Percentiles rank a stretch among this genome's conserved stretches.
Conservation (phyloP, 2,888 invertebrate genomes). For the Chrysomela aeneicollis region DNA sequence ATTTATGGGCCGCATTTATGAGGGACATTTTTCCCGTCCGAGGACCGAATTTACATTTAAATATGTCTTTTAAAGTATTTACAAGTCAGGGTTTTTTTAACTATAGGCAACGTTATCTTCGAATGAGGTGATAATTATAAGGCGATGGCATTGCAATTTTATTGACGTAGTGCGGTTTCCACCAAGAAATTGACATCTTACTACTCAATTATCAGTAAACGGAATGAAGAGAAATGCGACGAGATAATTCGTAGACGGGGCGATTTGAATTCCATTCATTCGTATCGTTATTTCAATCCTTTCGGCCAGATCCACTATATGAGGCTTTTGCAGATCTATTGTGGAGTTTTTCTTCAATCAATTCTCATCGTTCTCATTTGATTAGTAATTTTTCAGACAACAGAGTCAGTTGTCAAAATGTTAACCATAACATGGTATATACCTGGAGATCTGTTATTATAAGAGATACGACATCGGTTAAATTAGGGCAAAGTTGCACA, state of each 20-base stretch:
- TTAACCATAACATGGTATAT: too few relatives aligned
- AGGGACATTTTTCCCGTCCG: conserved; percentile 43
- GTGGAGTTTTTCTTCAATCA: too few relatives aligned
- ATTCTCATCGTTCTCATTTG: too few relatives aligned
- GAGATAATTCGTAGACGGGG: neutral
- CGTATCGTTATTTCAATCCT: too few relatives aligned
- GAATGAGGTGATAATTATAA: conserved; percentile 49
- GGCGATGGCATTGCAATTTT: conserved; percentile 34
- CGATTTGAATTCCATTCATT: neutral
- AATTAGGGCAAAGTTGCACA: too few relatives aligned
- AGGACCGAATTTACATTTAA: conserved; percentile 43
- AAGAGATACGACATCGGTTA: too few relatives aligned
- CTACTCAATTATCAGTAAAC: neutral
- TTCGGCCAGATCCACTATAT: too few relatives aligned
- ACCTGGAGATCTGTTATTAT: too few relatives aligned
- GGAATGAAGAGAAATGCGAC: neutral
- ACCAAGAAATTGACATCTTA: conserved; percentile 10
- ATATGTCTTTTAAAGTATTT: conserved; percentile 49
- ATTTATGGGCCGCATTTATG: conserved; percentile 54
- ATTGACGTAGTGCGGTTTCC: conserved; percentile 21
- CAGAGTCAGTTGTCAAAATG: too few relatives aligned
- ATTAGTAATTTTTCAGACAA: too few relatives aligned
- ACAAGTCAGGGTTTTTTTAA: conserved; percentile 44
- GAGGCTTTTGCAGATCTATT: too few relatives aligned
- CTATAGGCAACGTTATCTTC: conserved; percentile 44